Evolutionary conservation across 2,888 invertebrate genomes (phyloP).

Genomic region (Clepsis dumicolana): DNA sequence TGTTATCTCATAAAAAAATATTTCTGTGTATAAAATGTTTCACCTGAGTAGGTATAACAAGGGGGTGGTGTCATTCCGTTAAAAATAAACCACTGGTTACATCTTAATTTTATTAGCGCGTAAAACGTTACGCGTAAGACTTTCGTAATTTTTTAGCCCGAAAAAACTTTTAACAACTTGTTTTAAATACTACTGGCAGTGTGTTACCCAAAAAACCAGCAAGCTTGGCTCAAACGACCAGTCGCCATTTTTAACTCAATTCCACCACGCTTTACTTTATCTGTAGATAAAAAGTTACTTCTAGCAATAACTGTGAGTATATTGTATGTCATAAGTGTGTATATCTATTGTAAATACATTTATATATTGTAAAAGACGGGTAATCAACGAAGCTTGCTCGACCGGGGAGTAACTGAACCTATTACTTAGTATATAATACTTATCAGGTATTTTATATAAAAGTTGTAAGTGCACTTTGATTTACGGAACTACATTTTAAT

Average conservation of each 20-base stretch:
- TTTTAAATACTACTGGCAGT: constrained; percentile 40
- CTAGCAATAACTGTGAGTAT: constrained; percentile 78
- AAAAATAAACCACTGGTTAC: constrained; percentile 50
- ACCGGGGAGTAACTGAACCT: constrained; percentile 56
- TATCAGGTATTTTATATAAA: constrained; percentile 70
- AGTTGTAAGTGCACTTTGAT: constrained; percentile 84
- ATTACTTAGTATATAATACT: constrained; percentile 63
- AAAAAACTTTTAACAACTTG: constrained; percentile 33
- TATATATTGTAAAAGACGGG: constrained; percentile 78
- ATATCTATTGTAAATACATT: constrained; percentile 81
- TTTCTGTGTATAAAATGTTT: constrained; percentile 85
- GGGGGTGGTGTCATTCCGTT: constrained; percentile 63
- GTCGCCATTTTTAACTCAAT: constrained; percentile 60
- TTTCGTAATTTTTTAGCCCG: constrained; percentile 9
- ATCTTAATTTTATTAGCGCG: constrained; percentile 14
- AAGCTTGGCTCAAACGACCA: constrained; percentile 25
- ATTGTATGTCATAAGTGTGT: constrained; percentile 80
- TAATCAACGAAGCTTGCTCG: constrained; percentile 75
- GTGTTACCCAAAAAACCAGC: constrained; percentile 27
- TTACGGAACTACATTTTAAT: constrained; percentile 78
- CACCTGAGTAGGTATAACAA: constrained; percentile 77
- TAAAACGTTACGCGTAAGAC: not conserved
- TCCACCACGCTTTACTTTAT: constrained; percentile 66
- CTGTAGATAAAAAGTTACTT: constrained; percentile 82
- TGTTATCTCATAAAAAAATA: constrained; percentile 83